These are phyloP conservation scores for Conomelus anceps DNA, from an alignment of 2,888 invertebrate genomes.

Conservation along the genomic window DNA sequence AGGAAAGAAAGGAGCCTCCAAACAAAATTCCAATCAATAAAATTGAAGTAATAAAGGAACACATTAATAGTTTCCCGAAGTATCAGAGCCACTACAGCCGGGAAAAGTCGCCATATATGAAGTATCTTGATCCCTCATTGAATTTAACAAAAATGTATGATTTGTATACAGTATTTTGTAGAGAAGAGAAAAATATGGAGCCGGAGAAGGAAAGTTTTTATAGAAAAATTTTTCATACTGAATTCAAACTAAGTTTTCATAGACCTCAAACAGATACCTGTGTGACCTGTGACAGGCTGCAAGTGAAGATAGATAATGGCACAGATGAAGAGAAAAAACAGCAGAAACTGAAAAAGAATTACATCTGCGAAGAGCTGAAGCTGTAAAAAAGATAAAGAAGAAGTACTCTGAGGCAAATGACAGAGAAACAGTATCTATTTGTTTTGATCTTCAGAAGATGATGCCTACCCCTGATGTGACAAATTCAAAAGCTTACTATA, in stretches of 20 bases:
- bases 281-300: conserved; percentile 6
- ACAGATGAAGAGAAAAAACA: background rate
- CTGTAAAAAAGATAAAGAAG: background rate
- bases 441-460: conserved; percentile 11
- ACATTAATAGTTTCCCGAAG: conserved; percentile 13
- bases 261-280: conserved; percentile 15
- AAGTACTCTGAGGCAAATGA: background rate
- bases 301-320: conserved; percentile 1
- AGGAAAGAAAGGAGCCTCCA: conserved; percentile 9
- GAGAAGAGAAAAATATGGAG: background rate
- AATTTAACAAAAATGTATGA: conserved; percentile 16
- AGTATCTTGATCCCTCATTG: background rate
- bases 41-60: conserved; percentile 1
- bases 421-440: background rate
- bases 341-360: background rate
- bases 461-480: conserved; percentile 1
- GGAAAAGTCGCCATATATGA: background rate
- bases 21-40: background rate
- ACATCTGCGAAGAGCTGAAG: conserved; percentile 3
- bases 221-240: conserved; percentile 14
- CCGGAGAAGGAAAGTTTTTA: conserved; percentile 15
- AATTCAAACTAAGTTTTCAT: conserved; percentile 13
- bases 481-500: conserved; percentile 5
- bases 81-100: conserved; percentile 17
- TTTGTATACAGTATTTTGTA: conserved; percentile 9